These are phyloP conservation scores for Epirrita christyi DNA, from an alignment of 2,888 invertebrate genomes.

Conservation along the genomic window DNA sequence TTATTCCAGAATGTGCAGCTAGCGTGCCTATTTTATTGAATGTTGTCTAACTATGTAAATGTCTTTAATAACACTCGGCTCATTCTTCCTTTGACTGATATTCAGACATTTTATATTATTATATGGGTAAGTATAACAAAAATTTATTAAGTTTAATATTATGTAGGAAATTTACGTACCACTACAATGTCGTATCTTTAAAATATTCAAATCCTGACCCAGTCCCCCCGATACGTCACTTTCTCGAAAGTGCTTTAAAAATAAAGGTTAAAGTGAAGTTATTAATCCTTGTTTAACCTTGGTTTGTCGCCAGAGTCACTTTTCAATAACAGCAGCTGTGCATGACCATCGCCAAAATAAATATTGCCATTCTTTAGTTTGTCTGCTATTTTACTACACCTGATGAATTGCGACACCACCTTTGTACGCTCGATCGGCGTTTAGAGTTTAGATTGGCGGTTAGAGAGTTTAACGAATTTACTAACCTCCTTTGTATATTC, in stretches of 20 bases:
- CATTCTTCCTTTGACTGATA: too few species aligned
- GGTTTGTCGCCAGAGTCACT: conserved; percentile 18
- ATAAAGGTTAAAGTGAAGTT: conserved; percentile 2
- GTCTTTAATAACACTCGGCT: too few species aligned
- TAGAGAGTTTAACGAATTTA: conserved; percentile 33
- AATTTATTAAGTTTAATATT: too few species aligned
- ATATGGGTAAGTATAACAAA: too few species aligned
- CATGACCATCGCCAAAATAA: conserved; percentile 27
- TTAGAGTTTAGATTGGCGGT: conserved; percentile 31
- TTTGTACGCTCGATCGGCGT: conserved; percentile 35
- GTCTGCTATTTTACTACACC: conserved; percentile 42
- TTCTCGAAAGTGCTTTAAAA: conserved; percentile 8
- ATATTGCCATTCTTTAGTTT: conserved; percentile 38
- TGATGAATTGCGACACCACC: conserved; percentile 36
- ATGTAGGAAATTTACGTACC: background rate
- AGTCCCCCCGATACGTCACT: conserved; percentile 6
- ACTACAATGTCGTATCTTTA: background rate
- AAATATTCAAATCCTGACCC: conserved; percentile 19
- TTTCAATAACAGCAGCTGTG: conserved; percentile 17
- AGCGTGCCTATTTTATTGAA: too few species aligned
- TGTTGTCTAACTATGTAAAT: too few species aligned
- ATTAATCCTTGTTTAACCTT: conserved; percentile 24
- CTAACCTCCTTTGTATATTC: conserved; percentile 33
- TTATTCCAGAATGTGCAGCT: background rate
- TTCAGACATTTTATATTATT: too few species aligned